phyloP scores from a whole-genome alignment of 2,113 vertebrate species.

The Caranx ignobilis region DNA sequence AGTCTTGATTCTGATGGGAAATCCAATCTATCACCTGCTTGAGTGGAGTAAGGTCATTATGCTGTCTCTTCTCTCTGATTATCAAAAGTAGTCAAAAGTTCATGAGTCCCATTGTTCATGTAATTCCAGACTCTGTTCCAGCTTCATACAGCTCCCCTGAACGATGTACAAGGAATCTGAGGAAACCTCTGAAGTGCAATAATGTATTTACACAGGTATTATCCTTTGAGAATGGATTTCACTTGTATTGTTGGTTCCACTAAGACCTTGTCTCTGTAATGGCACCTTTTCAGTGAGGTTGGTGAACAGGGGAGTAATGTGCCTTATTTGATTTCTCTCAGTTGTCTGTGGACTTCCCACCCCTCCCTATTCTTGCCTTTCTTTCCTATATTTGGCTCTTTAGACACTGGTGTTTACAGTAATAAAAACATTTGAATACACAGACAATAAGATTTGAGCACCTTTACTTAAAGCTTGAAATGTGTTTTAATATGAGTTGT shows the following conservation, averaged over 20 bases:
- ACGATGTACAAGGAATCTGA: not conserved
- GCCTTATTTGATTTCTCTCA: conserved; percentile 73
- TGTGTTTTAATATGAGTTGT: not conserved
- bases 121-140: not conserved
- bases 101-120: not conserved
- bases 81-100: not conserved
- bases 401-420: conserved; percentile 71
- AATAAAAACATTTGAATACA: conserved; percentile 72
- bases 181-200: conserved; percentile 56
- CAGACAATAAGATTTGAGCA: not conserved
- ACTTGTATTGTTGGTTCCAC: conserved; percentile 10
- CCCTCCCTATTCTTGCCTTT: conserved; percentile 62
- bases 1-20: not conserved
- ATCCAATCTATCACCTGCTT: not conserved
- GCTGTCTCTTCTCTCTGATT: not conserved
- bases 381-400: conserved; percentile 53
- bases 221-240: conserved; percentile 4
- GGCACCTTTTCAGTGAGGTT: conserved; percentile 26
- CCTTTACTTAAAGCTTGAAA: not conserved
- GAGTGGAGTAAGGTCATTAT: not conserved
- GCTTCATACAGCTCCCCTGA: not conserved
- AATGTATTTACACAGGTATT: conserved; percentile 36
- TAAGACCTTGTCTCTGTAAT: not conserved
- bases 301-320: conserved; percentile 52
- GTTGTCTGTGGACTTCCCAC: conserved; percentile 34